Base-by-base conservation (phyloP, 2,797 vertebrate genomes). In the Bufotes viridis region DNA sequence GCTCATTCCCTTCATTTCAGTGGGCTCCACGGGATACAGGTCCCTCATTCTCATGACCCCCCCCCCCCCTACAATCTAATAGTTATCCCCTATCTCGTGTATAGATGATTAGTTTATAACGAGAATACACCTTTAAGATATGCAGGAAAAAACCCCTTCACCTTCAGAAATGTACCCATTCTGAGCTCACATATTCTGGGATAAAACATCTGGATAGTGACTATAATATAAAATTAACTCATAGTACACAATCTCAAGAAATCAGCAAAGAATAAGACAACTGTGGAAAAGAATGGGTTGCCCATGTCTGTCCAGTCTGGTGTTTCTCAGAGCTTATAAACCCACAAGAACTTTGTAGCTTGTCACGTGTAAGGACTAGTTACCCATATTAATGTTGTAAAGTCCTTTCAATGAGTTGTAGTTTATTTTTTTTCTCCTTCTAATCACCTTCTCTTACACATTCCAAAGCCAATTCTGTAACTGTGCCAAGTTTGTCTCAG, bases 401-500 rank as follows among this genome's bases (percentile, higher is more conserved):
- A 82, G 84, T 79, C 57, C 78, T 78, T 85, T 89, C 80, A 86
- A 78, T 86, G 80, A 89, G 88, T 82, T 72, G 11, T 78, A 85
- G 84, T 89, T 89, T 89, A 86, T 89, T 89, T 86, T 53, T 76
- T 26, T 82, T 76, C 84, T 86, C 67, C 10, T 70, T 72, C 80
- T 86, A 86, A 89, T 89, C 84, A 86, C 84, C 84, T 86, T 78
- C 84, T 86, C 63, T 79, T 78, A 83, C 84, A 86, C 70, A 82
- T 89, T 89, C 88, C 88, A 82, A 72, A 49, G 29, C 70, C 84
- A 86, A 51, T 53, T 74, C 58, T 89, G 88, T 86, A 89, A 82
- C 88, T 1, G 70, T 89, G 84, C 84, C 88, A 86, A 89, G 84
- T 86, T 78, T 86, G 61, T 78, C 79, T 89, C 42, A 11, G 76